These are phyloP conservation scores for Encarsia formosa DNA, from an alignment of 2,888 invertebrate species.

Conservation along the genomic window DNA sequence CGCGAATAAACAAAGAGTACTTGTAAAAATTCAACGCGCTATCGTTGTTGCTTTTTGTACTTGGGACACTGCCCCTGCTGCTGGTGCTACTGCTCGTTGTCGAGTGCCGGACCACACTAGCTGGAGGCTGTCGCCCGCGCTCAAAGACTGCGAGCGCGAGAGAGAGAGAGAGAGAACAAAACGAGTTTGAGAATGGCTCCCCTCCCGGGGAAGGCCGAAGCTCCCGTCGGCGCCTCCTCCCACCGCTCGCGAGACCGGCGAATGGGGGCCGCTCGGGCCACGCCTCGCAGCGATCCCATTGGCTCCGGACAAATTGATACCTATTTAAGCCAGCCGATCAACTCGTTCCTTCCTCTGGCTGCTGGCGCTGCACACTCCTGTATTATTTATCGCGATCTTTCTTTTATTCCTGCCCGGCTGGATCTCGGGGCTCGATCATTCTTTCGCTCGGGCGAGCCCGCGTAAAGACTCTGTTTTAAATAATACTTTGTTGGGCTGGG, in stretches of 20 bases:
- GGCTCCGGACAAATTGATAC: constrained; percentile 47
- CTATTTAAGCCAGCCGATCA: constrained; percentile 41
- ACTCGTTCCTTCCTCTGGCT: background rate
- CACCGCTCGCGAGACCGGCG: constrained; percentile 19
- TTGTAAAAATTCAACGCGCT: no score
- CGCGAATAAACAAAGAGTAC: no score
- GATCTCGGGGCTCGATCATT: constrained; percentile 25
- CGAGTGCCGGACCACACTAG: constrained; percentile 16
- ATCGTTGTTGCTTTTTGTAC: no score
- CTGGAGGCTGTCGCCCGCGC: no score
- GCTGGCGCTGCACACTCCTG: constrained; percentile 16
- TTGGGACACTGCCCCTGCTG: background rate
- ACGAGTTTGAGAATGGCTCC: background rate
- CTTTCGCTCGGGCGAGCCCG: constrained; percentile 3
- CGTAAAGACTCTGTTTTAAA: background rate
- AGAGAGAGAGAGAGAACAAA: background rate
- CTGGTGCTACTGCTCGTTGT: constrained; percentile 9
- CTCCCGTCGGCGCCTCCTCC: constrained; percentile 25
- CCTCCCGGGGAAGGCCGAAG: constrained; percentile 7
- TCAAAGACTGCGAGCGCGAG: background rate
- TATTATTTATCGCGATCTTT: constrained; percentile 35
- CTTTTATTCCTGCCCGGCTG: no score
- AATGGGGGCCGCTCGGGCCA: constrained; percentile 12
- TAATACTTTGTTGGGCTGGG: no score
- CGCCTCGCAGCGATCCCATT: constrained; percentile 35